These are phyloP conservation scores for Agriopis leucophaearia DNA, from an alignment of 2,888 invertebrate genomes.

Conservation along the genomic window DNA sequence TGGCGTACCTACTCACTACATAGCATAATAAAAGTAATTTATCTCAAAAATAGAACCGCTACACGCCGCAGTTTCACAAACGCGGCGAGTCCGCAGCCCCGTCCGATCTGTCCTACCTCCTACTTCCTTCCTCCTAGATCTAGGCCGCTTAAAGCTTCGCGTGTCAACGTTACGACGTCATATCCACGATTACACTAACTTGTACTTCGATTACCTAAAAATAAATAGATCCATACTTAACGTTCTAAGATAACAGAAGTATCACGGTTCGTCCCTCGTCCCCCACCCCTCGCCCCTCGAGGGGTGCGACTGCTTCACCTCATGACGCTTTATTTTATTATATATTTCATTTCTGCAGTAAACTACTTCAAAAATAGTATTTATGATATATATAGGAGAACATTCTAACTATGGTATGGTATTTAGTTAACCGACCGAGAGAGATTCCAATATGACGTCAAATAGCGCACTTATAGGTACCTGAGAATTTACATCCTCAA, in stretches of 20 bases:
- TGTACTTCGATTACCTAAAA: conserved; percentile 76
- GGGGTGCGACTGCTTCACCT: too few relatives aligned
- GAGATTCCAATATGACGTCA: not conserved
- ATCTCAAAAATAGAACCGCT: conserved; percentile 26
- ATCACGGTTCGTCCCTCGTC: conserved; percentile 51
- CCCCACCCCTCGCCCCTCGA: too few relatives aligned
- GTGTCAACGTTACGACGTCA: conserved; percentile 54
- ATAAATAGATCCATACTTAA: conserved; percentile 71
- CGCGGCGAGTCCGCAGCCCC: conserved; percentile 14
- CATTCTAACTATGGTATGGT: not conserved
- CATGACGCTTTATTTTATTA: not conserved
- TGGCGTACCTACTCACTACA: not conserved
- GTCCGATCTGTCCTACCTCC: not conserved
- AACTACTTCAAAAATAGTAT: conserved; percentile 11
- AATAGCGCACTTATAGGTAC: too few relatives aligned
- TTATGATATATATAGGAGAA: not conserved
- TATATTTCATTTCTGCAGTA: not conserved
- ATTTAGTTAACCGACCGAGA: not conserved
- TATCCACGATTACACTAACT: conserved; percentile 59
- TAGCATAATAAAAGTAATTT: conserved; percentile 3
- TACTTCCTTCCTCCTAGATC: conserved; percentile 13
- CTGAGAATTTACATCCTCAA: too few relatives aligned
- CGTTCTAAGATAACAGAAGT: conserved; percentile 48
- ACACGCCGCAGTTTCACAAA: conserved; percentile 34
- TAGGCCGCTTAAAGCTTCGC: conserved; percentile 64